Base-by-base conservation (phyloP, 2,888 invertebrate species). In the Hemistola chrysoprasaria region DNA sequence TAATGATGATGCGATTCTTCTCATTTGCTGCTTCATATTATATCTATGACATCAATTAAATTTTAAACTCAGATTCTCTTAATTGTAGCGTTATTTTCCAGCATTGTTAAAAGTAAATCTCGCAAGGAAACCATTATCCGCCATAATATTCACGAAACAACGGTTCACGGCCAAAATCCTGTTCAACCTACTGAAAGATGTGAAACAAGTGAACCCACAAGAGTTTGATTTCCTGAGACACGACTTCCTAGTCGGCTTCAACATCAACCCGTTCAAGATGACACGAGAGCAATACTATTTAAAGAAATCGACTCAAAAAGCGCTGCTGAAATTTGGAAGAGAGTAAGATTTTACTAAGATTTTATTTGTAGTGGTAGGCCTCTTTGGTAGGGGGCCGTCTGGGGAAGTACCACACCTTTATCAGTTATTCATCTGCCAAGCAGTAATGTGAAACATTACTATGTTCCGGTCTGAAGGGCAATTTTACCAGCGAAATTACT, bases 81-180 rank as follows among this genome's bases (percentile, higher is more conserved):
- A 39, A 9, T 30, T 9, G 6, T 6, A 25, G 8, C 4, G n/a
- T 28, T 25, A 38, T 41, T 36, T 65, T 68, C 33, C 63, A 78
- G 78, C 57, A n/a, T 2, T 59, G 8, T 41, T 77, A 10, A 68
- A 59, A 56, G 48, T 75, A 0, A 88, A 89, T 44, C 58, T 41
- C 9, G 10, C 53, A 0, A 65, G 69, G 7, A 85, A 91, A 54
- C 81, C 88, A 3, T 73, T 95, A 6, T 93, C 92, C 33, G 92
- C 91, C 0, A 90, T 96, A 8, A 90, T 96, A 44, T 95, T 96
- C 71, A 93, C 94, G 0, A 81, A 92, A 57, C 89, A 93, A 52
- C 86, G 96, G 30, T 93, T 94, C 54, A 93, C 95, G 0, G 94
- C 96, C 0, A 94, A 95, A 76, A 88, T 95, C 4, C 60, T 97